Evolutionary conservation across 2,113 vertebrate genomes (phyloP).

Genomic region (Hoplias malabaricus): DNA sequence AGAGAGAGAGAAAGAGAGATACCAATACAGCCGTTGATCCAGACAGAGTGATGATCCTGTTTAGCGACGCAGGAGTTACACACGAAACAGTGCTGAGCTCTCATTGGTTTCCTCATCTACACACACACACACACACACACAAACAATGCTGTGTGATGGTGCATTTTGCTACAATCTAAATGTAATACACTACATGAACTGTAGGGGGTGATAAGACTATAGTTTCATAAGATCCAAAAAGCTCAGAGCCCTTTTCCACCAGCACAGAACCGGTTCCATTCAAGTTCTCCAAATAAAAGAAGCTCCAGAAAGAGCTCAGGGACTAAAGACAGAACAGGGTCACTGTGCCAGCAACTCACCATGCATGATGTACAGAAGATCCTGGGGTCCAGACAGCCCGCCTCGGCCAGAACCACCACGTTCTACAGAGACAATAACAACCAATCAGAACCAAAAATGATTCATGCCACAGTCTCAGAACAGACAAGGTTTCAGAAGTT

Average conservation of each 20-base stretch:
- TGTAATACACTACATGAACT: background rate
- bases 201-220: background rate
- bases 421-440: constrained; percentile 74
- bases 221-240: too few species aligned
- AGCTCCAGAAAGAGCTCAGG: too few species aligned
- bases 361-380: constrained; percentile 93
- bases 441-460: constrained; percentile 2
- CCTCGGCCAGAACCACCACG: constrained; percentile 87
- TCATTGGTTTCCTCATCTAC: constrained; percentile 87
- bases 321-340: too few species aligned
- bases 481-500: too few species aligned
- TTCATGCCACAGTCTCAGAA: too few species aligned
- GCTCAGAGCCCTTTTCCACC: too few species aligned
- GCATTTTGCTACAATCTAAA: background rate
- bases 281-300: too few species aligned
- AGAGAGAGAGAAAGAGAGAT: background rate
- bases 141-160: background rate
- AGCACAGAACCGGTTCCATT: too few species aligned
- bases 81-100: constrained; percentile 82
- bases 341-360: constrained; percentile 72
- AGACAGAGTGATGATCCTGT: constrained; percentile 91
- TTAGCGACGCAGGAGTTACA: constrained; percentile 88
- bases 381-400: constrained; percentile 86
- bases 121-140: background rate
- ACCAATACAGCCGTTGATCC: constrained; percentile 90